Evolutionary conservation across 2,888 invertebrate genomes (phyloP).

Genomic region (Allolobophora icterica): DNA sequence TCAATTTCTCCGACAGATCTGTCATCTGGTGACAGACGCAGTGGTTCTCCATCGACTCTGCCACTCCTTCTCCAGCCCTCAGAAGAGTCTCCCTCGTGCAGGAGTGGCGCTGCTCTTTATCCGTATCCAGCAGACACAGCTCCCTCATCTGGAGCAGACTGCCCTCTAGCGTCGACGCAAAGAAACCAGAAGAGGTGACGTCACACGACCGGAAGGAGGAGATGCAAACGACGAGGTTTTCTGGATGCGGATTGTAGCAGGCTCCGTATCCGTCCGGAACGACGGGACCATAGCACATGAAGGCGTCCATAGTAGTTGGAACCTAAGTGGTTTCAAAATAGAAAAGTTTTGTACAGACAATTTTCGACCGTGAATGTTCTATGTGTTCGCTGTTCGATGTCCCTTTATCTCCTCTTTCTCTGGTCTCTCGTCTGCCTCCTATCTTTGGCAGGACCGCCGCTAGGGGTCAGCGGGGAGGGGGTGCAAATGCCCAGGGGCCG

Average conservation of each 20-base stretch:
- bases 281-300: conserved; percentile 96
- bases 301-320: conserved; percentile 83
- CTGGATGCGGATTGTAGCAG: conserved; percentile 84
- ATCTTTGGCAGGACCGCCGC: too few relatives aligned
- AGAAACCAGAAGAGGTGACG: conserved; percentile 67
- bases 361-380: background rate
- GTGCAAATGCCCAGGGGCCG: too few relatives aligned
- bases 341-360: too few relatives aligned
- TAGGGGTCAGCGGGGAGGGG: too few relatives aligned
- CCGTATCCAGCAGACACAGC: conserved; percentile 51
- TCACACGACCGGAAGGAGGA: conserved; percentile 57
- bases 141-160: conserved; percentile 71
- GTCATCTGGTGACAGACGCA: background rate
- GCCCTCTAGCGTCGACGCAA: conserved; percentile 70
- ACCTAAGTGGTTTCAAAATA: conserved; percentile 70
- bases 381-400: too few relatives aligned
- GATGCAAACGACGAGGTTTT: conserved; percentile 59
- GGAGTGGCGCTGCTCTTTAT: background rate
- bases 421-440: too few relatives aligned
- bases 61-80: background rate
- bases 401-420: too few relatives aligned
- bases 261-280: conserved; percentile 96
- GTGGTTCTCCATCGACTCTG: background rate
- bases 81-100: background rate
- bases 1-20: background rate